phyloP scores from a whole-genome alignment of 2,113 vertebrate species.

The Sialia sialis region DNA sequence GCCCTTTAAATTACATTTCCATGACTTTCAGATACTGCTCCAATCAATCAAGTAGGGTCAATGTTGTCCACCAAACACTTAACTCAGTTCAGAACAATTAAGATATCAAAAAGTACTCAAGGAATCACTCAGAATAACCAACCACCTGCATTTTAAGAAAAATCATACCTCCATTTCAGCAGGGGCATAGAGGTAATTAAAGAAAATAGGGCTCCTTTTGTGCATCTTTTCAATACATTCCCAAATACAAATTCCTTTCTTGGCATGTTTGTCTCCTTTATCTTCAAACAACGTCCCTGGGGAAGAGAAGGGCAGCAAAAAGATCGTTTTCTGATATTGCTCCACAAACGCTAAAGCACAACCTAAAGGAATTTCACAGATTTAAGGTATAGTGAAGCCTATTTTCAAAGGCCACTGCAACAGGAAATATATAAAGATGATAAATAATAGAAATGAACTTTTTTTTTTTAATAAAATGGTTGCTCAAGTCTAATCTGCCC shows the following conservation, averaged over 20 bases:
- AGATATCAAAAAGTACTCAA: background rate
- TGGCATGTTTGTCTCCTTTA: slow-evolving; percentile 92
- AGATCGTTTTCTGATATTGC: background rate
- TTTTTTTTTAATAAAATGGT: background rate
- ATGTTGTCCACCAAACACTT: background rate
- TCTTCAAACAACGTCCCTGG: slow-evolving; percentile 94
- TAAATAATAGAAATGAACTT: background rate
- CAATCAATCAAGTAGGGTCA: background rate
- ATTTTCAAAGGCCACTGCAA: background rate
- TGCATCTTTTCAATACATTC: slow-evolving; percentile 93
- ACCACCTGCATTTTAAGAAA: background rate
- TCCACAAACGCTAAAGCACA: background rate
- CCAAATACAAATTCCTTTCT: slow-evolving; percentile 94
- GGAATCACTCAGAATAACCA: slow-evolving; percentile 7
- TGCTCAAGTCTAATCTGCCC: background rate
- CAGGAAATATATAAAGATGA: background rate
- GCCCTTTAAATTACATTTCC: background rate
- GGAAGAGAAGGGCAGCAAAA: slow-evolving; percentile 4
- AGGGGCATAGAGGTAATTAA: slow-evolving; percentile 92
- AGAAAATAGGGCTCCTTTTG: slow-evolving; percentile 89
- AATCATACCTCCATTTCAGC: slow-evolving; percentile 78
- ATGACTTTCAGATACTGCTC: background rate
- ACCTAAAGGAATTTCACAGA: background rate
- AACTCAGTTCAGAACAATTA: background rate
- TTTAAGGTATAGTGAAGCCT: background rate